Base-by-base conservation (phyloP, 2,888 invertebrate genomes). In the Clistopyga incitator region DNA sequence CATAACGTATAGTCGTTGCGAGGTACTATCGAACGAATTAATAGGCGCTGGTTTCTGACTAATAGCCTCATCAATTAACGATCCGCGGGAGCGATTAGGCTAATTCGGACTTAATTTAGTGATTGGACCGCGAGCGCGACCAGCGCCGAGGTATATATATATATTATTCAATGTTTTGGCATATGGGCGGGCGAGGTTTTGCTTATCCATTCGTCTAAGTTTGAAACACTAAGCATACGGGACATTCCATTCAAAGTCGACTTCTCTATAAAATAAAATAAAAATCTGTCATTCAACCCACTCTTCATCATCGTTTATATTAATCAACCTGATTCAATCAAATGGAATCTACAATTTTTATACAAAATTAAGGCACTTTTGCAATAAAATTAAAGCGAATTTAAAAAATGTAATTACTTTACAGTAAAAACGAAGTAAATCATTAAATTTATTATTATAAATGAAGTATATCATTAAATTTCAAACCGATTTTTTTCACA, bases 31-130 rank as follows among this genome's bases (percentile, higher is more conserved):
- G 87, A 85, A 81, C 90, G 89, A 91, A 91, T 91, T 91, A 90
- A 91, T 91, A 90, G 89, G 89, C 88, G 89, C 86, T 88, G 89
- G 85, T 59, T 72, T 87, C 87, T 89, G 88, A 90, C 91, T 91
- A 91, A 91, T 90, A 91, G 91, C 87, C 89, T 88, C 91, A 89
- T 91, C 90, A 91, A 91, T 91, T 91, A 90, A 90, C 90, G 89
- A 89, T 91, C 90, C 87, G 88, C 89, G 86, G 87, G 85, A 81
- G 85, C 90, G 91, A 90, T 91, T 90, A 90, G 89, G 79, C 90
- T 90, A 90, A 90, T 90, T 90, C 88, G 68, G 90, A 87, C 88
- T 91, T 90, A 91, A 91, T 91, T 91, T 91, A 91, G 90, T 88
- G 90, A 89, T 89, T 89, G 88, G 84, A 76, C 68, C 45, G 64